These are phyloP conservation scores for Cryptoblepharus egeriae DNA, from an alignment of 2,797 vertebrate genomes.

Conservation along the genomic window DNA sequence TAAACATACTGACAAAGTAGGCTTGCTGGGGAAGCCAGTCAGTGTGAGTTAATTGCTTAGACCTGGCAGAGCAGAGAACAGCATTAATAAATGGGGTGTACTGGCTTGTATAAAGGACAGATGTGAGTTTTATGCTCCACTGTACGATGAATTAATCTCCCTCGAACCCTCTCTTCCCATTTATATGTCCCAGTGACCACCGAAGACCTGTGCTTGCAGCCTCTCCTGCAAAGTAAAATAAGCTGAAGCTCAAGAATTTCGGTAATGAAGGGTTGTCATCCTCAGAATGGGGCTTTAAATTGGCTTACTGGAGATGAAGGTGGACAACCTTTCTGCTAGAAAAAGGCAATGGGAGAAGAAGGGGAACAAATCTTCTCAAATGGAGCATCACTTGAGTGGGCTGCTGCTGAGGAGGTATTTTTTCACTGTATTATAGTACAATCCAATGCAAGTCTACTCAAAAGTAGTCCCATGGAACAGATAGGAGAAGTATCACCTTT, in stretches of 20 bases:
- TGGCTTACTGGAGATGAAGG: not conserved
- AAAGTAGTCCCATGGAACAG: too few species aligned
- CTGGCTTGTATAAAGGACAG: conserved; percentile 80
- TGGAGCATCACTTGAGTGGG: not conserved
- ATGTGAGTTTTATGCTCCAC: conserved; percentile 81
- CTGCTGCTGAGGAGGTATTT: too few species aligned
- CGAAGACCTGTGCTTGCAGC: conserved; percentile 58
- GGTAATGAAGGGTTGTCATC: not conserved
- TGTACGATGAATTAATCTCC: conserved; percentile 75
- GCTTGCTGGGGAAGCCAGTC: conserved; percentile 67
- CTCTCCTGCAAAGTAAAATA: conserved; percentile 28
- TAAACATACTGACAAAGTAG: conserved; percentile 65
- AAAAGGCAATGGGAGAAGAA: not conserved
- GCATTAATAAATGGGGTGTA: conserved; percentile 82
- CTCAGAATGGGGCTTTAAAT: not conserved
- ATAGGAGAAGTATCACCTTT: too few species aligned
- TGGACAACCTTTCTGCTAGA: not conserved
- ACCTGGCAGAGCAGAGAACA: conserved; percentile 69
- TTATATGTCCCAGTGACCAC: conserved; percentile 64
- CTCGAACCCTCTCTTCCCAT: conserved; percentile 60
- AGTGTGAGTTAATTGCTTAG: conserved; percentile 77
- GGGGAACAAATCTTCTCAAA: conserved; percentile 5
- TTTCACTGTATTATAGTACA: not conserved
- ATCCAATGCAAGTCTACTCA: too few species aligned
- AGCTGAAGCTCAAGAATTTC: not conserved